These are phyloP conservation scores for Dryomyza anilis DNA, from an alignment of 2,888 invertebrate genomes.

Conservation along the genomic window DNA sequence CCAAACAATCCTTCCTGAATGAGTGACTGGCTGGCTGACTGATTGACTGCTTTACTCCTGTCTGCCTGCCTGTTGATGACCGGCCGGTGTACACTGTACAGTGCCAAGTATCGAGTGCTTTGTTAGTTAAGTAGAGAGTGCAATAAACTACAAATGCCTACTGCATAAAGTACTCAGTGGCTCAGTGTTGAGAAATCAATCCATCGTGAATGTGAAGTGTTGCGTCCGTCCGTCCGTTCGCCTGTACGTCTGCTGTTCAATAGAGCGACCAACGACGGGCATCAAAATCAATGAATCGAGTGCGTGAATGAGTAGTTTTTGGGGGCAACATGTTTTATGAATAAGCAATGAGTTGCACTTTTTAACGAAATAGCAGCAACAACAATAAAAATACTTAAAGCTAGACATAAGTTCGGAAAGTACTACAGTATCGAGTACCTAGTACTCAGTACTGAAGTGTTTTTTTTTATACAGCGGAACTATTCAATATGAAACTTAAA, in stretches of 20 bases:
- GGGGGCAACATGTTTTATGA: slow-evolving; percentile 4
- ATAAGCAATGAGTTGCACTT: slow-evolving; percentile 21
- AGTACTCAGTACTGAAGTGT: too few species aligned
- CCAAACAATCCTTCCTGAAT: too few species aligned
- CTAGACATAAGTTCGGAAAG: background rate
- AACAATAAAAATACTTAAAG: background rate
- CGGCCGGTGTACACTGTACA: background rate
- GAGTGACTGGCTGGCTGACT: too few species aligned
- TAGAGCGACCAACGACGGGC: too few species aligned
- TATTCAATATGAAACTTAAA: too few species aligned
- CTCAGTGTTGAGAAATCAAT: slow-evolving; percentile 22
- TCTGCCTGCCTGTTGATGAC: background rate
- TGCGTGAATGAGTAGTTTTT: background rate
- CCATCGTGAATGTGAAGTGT: slow-evolving; percentile 6
- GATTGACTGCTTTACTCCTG: too few species aligned
- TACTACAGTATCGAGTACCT: background rate
- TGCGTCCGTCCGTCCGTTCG: background rate
- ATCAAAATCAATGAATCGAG: background rate
- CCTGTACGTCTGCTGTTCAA: background rate
- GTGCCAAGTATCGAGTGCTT: background rate
- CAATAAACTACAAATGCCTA: background rate
- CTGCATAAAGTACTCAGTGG: slow-evolving; percentile 13
- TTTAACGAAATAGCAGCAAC: background rate
- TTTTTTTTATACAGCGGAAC: too few species aligned
- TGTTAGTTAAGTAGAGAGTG: background rate